Evolutionary conservation across 2,797 vertebrate species (phyloP).

Genomic region (Premnoplex brunnescens): DNA sequence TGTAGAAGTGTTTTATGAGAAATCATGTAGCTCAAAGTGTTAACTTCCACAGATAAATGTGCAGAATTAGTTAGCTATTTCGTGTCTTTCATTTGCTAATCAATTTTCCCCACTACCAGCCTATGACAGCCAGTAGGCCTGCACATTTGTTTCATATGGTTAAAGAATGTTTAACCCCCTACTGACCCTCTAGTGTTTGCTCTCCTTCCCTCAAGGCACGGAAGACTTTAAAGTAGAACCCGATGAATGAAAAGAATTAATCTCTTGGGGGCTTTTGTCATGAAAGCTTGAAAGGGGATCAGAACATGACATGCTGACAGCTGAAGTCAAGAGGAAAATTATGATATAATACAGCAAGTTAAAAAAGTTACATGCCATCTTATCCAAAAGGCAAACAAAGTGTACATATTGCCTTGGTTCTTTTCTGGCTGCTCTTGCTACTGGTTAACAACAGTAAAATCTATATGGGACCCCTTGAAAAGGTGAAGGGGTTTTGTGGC

Average conservation of each 20-base stretch:
- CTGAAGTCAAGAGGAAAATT: constrained; percentile 63
- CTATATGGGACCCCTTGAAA: background rate
- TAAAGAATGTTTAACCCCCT: constrained; percentile 65
- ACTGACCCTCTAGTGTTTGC: constrained; percentile 47
- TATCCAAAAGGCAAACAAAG: constrained; percentile 11
- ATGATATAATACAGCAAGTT: constrained; percentile 57
- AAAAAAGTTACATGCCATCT: constrained; percentile 24
- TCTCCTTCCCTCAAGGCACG: constrained; percentile 42
- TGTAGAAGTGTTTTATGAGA: constrained; percentile 41
- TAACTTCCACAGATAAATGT: constrained; percentile 52
- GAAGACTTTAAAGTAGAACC: constrained; percentile 62
- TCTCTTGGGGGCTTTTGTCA: constrained; percentile 52
- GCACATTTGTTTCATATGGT: constrained; percentile 55
- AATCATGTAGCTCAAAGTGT: constrained; percentile 24
- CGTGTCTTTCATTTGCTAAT: constrained; percentile 61
- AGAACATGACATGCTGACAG: constrained; percentile 54
- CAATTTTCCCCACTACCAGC: constrained; percentile 50
- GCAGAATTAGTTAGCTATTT: constrained; percentile 54
- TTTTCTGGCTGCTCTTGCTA: constrained; percentile 17
- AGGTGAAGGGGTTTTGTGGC: background rate
- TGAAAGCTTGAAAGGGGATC: constrained; percentile 53
- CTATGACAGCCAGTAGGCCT: constrained; percentile 47
- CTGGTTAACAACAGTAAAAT: background rate
- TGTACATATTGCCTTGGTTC: background rate
- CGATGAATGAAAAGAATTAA: constrained; percentile 64